Evolutionary conservation across 2,113 vertebrate genomes (phyloP).

Genomic region (Nesoenas mayeri): DNA sequence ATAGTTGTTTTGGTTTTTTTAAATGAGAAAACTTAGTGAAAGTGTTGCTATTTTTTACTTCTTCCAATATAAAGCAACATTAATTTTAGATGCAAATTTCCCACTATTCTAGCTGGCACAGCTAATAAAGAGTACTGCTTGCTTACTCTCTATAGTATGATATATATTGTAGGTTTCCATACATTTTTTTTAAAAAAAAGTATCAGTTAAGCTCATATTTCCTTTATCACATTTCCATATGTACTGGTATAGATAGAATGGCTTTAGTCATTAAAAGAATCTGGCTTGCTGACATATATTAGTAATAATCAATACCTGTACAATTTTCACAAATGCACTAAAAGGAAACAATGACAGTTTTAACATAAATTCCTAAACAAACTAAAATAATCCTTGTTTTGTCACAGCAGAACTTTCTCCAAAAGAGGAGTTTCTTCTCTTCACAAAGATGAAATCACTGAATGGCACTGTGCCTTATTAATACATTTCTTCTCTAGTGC

Average conservation of each 20-base stretch:
- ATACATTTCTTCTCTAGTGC: conserved; percentile 12
- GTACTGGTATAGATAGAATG: neutral
- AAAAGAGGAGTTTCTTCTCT: neutral
- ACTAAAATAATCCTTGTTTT: neutral
- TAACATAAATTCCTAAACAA: neutral
- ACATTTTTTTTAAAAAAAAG: neutral
- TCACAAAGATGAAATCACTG: neutral
- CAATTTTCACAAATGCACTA: neutral
- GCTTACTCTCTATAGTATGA: neutral
- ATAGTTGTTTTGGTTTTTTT: neutral
- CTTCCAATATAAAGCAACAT: neutral
- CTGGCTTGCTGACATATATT: neutral
- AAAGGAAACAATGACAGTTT: neutral
- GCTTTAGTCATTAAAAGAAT: neutral
- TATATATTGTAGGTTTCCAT: neutral
- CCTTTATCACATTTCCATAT: neutral
- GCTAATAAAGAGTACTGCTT: neutral
- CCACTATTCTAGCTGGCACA: neutral
- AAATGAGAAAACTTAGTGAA: neutral
- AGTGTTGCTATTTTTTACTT: neutral
- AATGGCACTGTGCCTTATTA: neutral
- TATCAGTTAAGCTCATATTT: neutral
- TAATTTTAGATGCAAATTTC: neutral
- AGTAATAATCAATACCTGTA: neutral
- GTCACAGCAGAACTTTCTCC: neutral